Evolutionary conservation across 2,888 invertebrate genomes (phyloP).

Genomic region (Epistrophella euchroma): DNA sequence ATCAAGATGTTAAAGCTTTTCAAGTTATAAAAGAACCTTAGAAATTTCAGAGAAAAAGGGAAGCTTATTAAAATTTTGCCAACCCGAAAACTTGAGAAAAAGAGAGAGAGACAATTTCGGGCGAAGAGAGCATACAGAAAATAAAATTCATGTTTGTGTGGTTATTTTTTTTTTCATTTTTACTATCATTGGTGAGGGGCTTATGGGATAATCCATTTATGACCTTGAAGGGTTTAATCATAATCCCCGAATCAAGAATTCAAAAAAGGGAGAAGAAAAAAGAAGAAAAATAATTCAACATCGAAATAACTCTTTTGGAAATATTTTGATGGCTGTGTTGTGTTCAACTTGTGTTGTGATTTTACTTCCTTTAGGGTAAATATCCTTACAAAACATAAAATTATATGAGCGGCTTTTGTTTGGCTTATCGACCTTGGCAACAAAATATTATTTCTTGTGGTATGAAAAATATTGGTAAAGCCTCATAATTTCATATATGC

Average conservation of each 20-base stretch:
- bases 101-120: not conserved
- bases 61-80: slow-evolving; percentile 15
- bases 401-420: slow-evolving; percentile 18
- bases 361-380: not conserved
- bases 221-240: slow-evolving; percentile 25
- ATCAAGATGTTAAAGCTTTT: slow-evolving; percentile 38
- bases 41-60: slow-evolving; percentile 1
- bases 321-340: slow-evolving; percentile 21
- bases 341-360: not conserved
- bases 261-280: not conserved
- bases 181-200: not conserved
- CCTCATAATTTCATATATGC: not conserved
- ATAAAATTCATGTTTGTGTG: not conserved
- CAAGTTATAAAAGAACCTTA: not conserved
- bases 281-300: slow-evolving; percentile 1
- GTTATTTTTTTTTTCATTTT: not conserved
- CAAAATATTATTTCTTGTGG: not conserved
- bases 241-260: slow-evolving; percentile 6
- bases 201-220: slow-evolving; percentile 22
- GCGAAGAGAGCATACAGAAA: not conserved
- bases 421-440: not conserved
- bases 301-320: slow-evolving; percentile 27
- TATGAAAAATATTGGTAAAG: not conserved
- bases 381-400: slow-evolving; percentile 23
- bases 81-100: too few species aligned